Percentiles rank a stretch among this genome's conserved stretches.
phyloP scores from a whole-genome alignment of 1,140 invertebrate genomes.

The Neuroterus valhalla region DNA sequence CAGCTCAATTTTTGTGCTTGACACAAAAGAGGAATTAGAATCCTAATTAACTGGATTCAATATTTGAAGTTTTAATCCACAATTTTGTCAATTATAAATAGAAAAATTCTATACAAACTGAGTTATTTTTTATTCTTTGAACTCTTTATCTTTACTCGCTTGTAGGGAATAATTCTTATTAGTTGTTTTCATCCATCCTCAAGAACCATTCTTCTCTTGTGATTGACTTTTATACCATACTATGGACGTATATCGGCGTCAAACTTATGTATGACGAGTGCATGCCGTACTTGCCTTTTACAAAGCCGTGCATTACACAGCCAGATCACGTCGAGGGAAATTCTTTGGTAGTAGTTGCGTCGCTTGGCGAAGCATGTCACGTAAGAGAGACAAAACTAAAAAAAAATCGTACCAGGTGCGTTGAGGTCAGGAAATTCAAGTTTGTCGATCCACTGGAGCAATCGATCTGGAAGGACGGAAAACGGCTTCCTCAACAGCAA shows the following conservation, averaged over 20 bases:
- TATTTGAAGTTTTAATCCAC: too few relatives aligned
- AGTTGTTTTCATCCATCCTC: too few relatives aligned
- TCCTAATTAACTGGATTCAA: too few relatives aligned
- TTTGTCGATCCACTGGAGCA: not conserved
- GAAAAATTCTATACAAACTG: too few relatives aligned
- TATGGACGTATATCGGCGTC: conserved; percentile 1
- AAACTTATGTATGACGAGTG: conserved; percentile 5
- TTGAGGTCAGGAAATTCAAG: not conserved
- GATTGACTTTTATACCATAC: not conserved
- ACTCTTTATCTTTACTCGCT: too few relatives aligned
- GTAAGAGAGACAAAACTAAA: not conserved
- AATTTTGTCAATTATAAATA: too few relatives aligned
- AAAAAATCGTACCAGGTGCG: conserved; percentile 3
- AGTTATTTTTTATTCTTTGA: too few relatives aligned
- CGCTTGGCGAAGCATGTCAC: not conserved
- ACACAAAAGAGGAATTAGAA: too few relatives aligned
- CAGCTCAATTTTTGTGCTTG: too few relatives aligned
- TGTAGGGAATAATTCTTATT: too few relatives aligned
- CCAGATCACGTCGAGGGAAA: not conserved
- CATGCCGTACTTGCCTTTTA: not conserved
- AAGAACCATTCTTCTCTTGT: too few relatives aligned
- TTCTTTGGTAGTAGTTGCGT: not conserved
- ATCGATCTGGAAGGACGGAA: conserved; percentile 1
- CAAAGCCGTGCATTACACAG: not conserved
- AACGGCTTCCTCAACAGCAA: not conserved